These are phyloP conservation scores for Platygyra sinensis DNA, from an alignment of 64 coral and sea anemone genomes.

Conservation along the genomic window DNA sequence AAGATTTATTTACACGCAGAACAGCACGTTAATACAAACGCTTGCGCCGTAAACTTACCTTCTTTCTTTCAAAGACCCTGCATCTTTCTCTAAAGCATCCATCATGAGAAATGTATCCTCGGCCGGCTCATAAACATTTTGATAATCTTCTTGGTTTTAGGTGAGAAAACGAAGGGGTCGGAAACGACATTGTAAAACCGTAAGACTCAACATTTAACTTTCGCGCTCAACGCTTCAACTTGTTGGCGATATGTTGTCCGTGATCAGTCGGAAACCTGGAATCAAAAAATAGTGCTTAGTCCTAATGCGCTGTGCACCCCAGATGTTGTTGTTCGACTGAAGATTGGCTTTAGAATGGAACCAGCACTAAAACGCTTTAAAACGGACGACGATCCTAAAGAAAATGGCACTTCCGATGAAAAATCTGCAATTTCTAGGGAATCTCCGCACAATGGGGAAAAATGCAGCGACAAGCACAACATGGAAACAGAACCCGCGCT, in stretches of 20 bases:
- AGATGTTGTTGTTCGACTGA: neutral
- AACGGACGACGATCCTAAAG: neutral
- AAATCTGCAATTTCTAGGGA: neutral
- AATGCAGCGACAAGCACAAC: neutral
- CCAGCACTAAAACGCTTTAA: constrained; percentile 10
- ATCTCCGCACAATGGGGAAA: neutral
- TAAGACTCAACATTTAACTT: neutral
- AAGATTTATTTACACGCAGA: no score
- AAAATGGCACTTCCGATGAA: neutral
- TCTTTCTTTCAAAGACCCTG: constrained; percentile 54
- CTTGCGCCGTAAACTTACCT: constrained; percentile 6
- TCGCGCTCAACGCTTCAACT: neutral
- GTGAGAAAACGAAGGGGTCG: constrained; percentile 78
- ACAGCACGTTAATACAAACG: neutral
- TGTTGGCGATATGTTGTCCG: constrained; percentile 71
- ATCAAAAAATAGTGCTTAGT: neutral
- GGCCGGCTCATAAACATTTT: constrained; percentile 91
- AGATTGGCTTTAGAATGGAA: neutral
- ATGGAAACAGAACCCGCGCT: neutral
- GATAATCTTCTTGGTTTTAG: constrained; percentile 68
- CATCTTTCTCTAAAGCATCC: constrained; percentile 95
- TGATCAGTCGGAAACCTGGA: constrained; percentile 9
- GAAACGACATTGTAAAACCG: constrained; percentile 45
- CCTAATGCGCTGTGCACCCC: neutral
- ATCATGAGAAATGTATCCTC: constrained; percentile 96